Evolutionary conservation across 2,797 vertebrate species (phyloP), one percentile per base, ranked within the genome.

Genomic region (Heterohyrax brucei): DNA sequence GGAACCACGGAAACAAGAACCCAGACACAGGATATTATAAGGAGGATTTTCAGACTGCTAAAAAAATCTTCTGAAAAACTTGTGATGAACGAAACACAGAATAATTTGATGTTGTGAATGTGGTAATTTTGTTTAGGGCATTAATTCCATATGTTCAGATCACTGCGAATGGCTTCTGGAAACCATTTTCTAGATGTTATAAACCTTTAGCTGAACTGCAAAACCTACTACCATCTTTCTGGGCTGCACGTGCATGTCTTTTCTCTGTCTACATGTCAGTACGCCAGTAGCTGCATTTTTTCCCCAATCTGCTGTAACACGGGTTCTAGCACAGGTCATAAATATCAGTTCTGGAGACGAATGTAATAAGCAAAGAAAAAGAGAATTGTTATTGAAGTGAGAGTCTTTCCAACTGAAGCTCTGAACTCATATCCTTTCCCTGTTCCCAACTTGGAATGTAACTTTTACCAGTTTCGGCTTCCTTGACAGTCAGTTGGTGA

Each of bases 1-100:
- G 53, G 94, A 96, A 85, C 50, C 64, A 91, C 68, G 80, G 50
- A 91, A 95, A 94, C 72, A 68, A 91, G 18, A 81, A 87, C 1
- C 96, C 56, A 75, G 30, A 87, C 3, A 33, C 50, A 93, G 61
- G 5, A 4, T 70, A 89, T 26, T 70, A 50, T 19, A 62, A 6
- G 48, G n/a, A 93, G 6, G 0, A 96, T 80, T 92, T 96, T 48
- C n/a, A 82, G 22, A 2, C 56, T 48, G 46, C 14, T 85, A 59
- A 93, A 88, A 90, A 93, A 50, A 50, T 75, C 9, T 81, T 76
- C 24, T 53, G 30, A 88, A 82, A 93, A 79, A 46, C 21, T 24
- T 78, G 14, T 89, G 6, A 12, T 83, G 68, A 92, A 86, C 14
- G 76, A 96, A 85, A 8, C 46, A 3, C 12, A 94, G 72, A 84